These are phyloP conservation scores for Calliopum simillimum DNA, from an alignment of 2,888 invertebrate genomes.

Conservation along the genomic window DNA sequence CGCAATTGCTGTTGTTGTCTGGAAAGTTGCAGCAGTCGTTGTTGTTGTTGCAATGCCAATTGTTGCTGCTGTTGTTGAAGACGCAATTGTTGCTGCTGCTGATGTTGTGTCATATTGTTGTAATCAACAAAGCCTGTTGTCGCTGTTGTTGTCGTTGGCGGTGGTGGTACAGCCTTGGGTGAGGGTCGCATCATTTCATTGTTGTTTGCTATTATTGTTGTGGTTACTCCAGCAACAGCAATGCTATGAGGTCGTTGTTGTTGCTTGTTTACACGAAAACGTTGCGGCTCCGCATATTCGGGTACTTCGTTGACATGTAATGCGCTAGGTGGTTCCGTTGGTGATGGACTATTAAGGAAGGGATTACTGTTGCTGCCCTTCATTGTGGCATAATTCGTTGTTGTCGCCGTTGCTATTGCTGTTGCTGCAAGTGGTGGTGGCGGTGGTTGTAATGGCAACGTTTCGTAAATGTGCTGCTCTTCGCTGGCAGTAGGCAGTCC, in stretches of 20 bases:
- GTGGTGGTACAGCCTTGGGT: constrained; percentile 17
- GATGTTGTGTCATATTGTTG: constrained; percentile 38
- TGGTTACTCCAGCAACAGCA: constrained; percentile 66
- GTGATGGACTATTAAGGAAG: constrained; percentile 61
- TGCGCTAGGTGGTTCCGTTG: constrained; percentile 50
- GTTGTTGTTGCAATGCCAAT: constrained; percentile 53
- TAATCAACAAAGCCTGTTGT: constrained; percentile 55
- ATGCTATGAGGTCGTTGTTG: constrained; percentile 73
- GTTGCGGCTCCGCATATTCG: constrained; percentile 63
- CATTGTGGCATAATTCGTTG: constrained; percentile 42
- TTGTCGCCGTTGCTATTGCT: constrained; percentile 37
- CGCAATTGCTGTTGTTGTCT: constrained; percentile 61
- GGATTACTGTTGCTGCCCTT: constrained; percentile 59
- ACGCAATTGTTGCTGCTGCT: constrained; percentile 39
- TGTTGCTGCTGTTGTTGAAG: constrained; percentile 52
- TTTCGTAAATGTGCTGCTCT: constrained; percentile 59
- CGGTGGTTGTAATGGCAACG: constrained; percentile 49
- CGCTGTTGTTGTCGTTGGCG: constrained; percentile 33
- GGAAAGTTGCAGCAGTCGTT: constrained; percentile 59
- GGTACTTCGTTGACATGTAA: constrained; percentile 52
- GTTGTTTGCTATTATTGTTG: constrained; percentile 14
- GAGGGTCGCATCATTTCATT: constrained; percentile 1
- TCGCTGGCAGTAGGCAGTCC: constrained; percentile 16
- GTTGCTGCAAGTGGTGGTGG: constrained; percentile 46
- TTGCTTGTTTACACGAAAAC: constrained; percentile 67